Conservation (phyloP, 2,113 vertebrate genomes). For the Verasper variegatus region DNA sequence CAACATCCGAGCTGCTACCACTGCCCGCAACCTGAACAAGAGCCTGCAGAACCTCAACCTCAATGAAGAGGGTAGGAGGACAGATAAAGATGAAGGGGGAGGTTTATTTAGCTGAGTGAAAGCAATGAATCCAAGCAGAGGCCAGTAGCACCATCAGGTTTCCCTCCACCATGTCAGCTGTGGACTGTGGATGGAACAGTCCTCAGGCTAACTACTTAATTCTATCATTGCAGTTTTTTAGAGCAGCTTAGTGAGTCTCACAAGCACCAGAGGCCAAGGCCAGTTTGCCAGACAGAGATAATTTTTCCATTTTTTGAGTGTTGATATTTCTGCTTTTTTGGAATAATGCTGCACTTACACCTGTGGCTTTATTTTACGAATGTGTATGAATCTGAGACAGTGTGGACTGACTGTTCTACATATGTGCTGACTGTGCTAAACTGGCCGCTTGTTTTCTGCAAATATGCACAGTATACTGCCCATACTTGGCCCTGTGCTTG, state of each 20-base stretch:
- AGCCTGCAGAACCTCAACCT: conserved; percentile 98
- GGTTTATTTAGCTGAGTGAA: conserved; percentile 14
- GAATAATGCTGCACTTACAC: no score
- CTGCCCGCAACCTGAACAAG: conserved; percentile 93
- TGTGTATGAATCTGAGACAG: neutral
- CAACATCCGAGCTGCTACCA: conserved; percentile 94
- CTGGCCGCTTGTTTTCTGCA: no score
- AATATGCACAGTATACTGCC: no score
- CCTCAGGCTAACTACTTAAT: neutral
- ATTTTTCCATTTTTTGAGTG: no score
- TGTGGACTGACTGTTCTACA: neutral
- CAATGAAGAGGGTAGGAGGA: conserved; percentile 90
- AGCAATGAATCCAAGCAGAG: conserved; percentile 1
- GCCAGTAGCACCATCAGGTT: no score
- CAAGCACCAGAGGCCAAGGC: neutral
- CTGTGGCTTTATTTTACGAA: neutral
- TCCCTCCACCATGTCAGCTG: neutral
- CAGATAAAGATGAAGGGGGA: conserved; percentile 6
- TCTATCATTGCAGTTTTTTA: conserved; percentile 4
- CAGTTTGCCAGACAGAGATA: neutral
- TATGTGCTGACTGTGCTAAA: no score
- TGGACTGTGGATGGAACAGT: neutral
- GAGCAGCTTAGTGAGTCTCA: neutral
- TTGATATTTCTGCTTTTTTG: no score
- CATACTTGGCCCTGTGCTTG: no score